Conservation (phyloP, 2,888 invertebrate genomes). For the Nyleta sp. region DNA sequence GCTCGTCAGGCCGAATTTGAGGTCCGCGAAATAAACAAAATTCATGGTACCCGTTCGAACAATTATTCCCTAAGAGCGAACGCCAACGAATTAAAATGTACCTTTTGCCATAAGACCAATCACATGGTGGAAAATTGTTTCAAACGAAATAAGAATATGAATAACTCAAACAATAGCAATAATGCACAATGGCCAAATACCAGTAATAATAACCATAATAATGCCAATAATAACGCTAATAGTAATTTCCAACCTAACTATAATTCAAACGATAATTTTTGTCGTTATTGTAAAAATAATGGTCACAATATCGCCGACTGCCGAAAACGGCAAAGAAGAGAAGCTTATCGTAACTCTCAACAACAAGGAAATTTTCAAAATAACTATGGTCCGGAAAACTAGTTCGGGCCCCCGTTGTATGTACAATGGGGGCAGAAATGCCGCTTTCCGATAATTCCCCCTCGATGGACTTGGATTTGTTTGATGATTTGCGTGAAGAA, state of each 20-base stretch:
- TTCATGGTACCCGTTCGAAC: background rate
- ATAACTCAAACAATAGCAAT: no score
- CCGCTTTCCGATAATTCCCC: no score
- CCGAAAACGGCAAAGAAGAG: background rate
- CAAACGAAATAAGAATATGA: no score
- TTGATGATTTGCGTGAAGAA: no score
- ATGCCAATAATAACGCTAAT: background rate
- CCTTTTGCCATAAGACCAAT: background rate
- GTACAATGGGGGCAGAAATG: background rate
- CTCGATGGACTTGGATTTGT: no score
- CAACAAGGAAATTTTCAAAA: background rate
- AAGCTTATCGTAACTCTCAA: background rate
- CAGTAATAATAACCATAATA: no score
- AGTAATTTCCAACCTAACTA: background rate
- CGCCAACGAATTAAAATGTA: background rate
- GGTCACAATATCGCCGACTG: constrained; percentile 2
- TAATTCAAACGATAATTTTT: background rate
- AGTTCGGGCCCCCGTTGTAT: background rate
- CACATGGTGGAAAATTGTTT: background rate
- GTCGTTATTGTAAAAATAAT: constrained; percentile 4
- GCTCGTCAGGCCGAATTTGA: constrained; percentile 10
- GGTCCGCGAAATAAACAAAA: background rate
- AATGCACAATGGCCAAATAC: no score
- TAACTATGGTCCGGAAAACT: constrained; percentile 2
- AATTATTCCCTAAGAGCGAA: background rate